These are phyloP conservation scores for Choristoneura rosaceana DNA, from an alignment of 2,888 invertebrate species.

Conservation along the genomic window DNA sequence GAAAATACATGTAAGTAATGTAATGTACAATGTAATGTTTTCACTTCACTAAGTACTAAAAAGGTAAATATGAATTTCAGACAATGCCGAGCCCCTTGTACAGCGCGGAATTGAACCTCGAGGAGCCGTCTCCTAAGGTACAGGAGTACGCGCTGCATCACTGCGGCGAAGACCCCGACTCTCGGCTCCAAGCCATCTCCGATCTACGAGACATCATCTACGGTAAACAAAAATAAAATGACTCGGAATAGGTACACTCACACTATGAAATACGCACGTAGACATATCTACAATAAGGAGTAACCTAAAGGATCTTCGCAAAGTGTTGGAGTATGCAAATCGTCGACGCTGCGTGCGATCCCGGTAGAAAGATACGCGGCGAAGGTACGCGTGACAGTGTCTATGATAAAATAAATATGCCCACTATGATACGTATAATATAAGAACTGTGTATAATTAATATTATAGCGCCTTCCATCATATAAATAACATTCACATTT, in stretches of 20 bases:
- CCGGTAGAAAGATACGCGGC: no score
- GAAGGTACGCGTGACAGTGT: background rate
- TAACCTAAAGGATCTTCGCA: background rate
- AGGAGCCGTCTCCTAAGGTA: constrained; percentile 88
- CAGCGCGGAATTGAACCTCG: constrained; percentile 87
- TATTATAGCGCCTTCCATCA: no score
- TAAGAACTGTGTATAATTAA: no score
- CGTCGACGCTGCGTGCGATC: background rate
- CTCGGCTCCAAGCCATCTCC: constrained; percentile 87
- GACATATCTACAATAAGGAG: background rate
- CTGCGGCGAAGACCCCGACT: constrained; percentile 90
- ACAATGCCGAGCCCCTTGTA: constrained; percentile 84
- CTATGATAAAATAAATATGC: background rate
- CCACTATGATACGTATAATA: no score
- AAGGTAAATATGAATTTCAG: background rate
- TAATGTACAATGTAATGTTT: no score
- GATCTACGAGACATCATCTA: constrained; percentile 91
- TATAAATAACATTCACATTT: no score
- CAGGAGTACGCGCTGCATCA: constrained; percentile 88
- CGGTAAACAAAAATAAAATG: constrained; percentile 73
- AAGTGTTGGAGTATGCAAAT: background rate
- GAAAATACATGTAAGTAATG: no score
- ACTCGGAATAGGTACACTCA: constrained; percentile 1
- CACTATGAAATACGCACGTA: background rate
- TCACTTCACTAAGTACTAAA: background rate